Conservation (phyloP, 2,888 invertebrate genomes). For the Tetragnatha montana region DNA sequence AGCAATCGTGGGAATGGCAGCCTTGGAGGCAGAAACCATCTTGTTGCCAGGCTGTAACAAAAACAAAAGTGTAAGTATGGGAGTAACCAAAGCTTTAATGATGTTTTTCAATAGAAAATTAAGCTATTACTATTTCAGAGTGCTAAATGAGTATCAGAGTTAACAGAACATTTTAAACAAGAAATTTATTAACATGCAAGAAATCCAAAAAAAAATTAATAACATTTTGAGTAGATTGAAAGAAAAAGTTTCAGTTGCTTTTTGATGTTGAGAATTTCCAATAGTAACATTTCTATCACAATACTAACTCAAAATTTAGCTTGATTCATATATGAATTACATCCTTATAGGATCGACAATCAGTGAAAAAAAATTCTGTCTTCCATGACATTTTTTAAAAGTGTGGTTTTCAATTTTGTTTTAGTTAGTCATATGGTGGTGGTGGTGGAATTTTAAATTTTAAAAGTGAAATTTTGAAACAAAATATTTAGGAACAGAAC, state of each 20-base stretch:
- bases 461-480: background rate
- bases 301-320: too few relatives aligned
- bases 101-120: background rate
- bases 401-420: too few relatives aligned
- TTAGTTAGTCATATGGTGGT: too few relatives aligned
- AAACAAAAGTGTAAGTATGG: background rate
- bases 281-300: too few relatives aligned
- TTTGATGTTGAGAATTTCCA: too few relatives aligned
- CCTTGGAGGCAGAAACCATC: constrained; percentile 86
- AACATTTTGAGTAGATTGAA: background rate
- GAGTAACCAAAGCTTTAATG: background rate
- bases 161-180: too few relatives aligned
- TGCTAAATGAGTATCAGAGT: background rate
- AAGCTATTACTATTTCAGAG: background rate
- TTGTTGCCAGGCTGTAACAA: constrained; percentile 81
- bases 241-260: too few relatives aligned
- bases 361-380: background rate
- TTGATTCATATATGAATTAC: too few relatives aligned
- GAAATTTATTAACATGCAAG: background rate
- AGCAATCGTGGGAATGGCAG: constrained; percentile 87
- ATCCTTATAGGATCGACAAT: background rate
- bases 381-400: too few relatives aligned
- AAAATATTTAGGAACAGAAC: too few relatives aligned
- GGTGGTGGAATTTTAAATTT: too few relatives aligned
- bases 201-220: background rate